Evolutionary conservation across 2,113 vertebrate species (phyloP).

Genomic region (Ivindomyrus marchei): DNA sequence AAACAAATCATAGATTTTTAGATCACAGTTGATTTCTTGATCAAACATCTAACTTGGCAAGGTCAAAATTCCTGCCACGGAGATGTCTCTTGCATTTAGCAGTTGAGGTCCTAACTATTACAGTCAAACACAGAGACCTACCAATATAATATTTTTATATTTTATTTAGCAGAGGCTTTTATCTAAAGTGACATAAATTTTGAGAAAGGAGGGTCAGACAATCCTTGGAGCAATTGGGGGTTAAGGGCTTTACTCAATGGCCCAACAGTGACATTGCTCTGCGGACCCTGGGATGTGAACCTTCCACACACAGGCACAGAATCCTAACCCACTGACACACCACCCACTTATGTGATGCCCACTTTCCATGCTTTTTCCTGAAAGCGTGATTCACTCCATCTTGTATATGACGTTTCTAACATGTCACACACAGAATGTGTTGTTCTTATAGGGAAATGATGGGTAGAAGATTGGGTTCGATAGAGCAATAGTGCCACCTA

Average conservation of each 20-base stretch:
- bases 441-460: background rate
- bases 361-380: background rate
- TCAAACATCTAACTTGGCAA: background rate
- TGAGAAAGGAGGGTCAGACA: background rate
- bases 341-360: background rate
- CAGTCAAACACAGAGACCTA: background rate
- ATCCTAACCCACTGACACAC: background rate
- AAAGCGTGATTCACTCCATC: background rate
- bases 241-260: background rate
- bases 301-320: background rate
- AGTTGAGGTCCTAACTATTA: background rate
- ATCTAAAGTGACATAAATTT: background rate
- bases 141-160: background rate
- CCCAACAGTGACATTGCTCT: background rate
- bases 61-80: background rate
- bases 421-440: background rate
- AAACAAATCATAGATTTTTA: background rate
- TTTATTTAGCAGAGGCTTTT: background rate
- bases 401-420: background rate
- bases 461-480: background rate
- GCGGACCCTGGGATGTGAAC: background rate
- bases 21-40: background rate
- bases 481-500: background rate
- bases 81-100: background rate
- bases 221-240: background rate